Evolutionary conservation across 2,113 vertebrate species (phyloP).

Genomic region (Pseudolaguvia tuberculata): DNA sequence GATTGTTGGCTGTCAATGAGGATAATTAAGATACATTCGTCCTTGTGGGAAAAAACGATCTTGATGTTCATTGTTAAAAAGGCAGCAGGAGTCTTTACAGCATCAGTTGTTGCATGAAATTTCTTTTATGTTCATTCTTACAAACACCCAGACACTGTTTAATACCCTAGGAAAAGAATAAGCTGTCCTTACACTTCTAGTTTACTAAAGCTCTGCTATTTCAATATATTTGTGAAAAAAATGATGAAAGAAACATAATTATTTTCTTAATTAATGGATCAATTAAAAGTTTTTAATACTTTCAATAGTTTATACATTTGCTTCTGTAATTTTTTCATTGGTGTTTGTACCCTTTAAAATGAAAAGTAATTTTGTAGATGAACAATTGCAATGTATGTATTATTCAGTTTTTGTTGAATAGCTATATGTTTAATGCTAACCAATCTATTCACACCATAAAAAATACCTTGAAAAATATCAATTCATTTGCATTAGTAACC

Average conservation of each 20-base stretch:
- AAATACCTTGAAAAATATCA: too few relatives aligned
- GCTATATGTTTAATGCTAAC: too few relatives aligned
- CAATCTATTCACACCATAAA: too few relatives aligned
- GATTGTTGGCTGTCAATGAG: constrained; percentile 57
- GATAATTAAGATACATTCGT: constrained; percentile 60
- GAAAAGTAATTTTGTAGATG: background rate
- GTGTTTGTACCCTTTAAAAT: background rate
- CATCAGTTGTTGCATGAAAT: constrained; percentile 48
- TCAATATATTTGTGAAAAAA: constrained; percentile 66
- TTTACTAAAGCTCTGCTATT: constrained; percentile 54
- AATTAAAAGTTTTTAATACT: too few relatives aligned
- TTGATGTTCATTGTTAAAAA: constrained; percentile 53
- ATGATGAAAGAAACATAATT: constrained; percentile 58
- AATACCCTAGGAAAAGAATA: constrained; percentile 48
- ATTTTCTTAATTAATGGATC: too few relatives aligned
- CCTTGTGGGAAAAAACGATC: constrained; percentile 48
- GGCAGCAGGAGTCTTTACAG: constrained; percentile 56
- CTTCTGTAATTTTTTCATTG: background rate
- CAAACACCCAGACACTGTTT: constrained; percentile 28
- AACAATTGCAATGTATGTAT: too few relatives aligned
- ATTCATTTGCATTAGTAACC: too few relatives aligned
- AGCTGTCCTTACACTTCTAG: constrained; percentile 42
- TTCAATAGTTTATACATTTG: too few relatives aligned
- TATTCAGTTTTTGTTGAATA: too few relatives aligned
- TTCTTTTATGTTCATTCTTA: constrained; percentile 33